These are phyloP conservation scores for Borostomias antarcticus DNA, from an alignment of 2,797 vertebrate genomes.

Conservation along the genomic window DNA sequence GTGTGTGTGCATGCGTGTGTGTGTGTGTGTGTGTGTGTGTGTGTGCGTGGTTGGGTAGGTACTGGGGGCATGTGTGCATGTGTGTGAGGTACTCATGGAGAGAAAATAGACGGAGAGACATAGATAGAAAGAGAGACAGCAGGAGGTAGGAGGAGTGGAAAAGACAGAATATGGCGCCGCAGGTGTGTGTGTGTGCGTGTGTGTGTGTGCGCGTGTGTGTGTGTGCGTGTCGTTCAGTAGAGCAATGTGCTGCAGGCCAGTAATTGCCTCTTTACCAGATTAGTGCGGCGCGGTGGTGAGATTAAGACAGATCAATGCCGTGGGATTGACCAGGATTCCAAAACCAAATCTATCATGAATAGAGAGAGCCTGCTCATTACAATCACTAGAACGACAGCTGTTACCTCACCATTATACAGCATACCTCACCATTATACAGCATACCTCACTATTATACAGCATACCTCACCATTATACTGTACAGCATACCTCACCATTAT, in stretches of 20 bases:
- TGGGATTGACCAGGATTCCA: slow-evolving; percentile 49
- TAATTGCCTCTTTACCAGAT: slow-evolving; percentile 62
- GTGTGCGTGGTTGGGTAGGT: slow-evolving; percentile 8
- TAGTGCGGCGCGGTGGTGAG: slow-evolving; percentile 50
- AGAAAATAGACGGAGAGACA: background rate
- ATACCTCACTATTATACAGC: no score
- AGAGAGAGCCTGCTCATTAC: slow-evolving; percentile 10
- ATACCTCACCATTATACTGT: no score
- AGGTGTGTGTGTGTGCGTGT: no score
- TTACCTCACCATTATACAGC: no score
- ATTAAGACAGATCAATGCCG: slow-evolving; percentile 54
- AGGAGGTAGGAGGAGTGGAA: background rate
- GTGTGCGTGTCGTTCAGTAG: slow-evolving; percentile 41
- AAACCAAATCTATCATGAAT: slow-evolving; percentile 47
- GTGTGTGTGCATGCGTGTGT: slow-evolving; percentile 24
- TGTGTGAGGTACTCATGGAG: slow-evolving; percentile 14
- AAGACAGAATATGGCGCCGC: no score
- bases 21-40: slow-evolving; percentile 13
- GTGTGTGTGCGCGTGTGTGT: no score
- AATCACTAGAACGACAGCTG: background rate
- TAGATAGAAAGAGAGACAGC: background rate
- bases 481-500: no score
- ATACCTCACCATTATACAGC: no score
- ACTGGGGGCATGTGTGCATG: slow-evolving; percentile 8
- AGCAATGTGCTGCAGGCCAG: slow-evolving; percentile 39